Evolutionary conservation across 1,140 invertebrate species (phyloP).

Genomic region (Ephestia elutella): DNA sequence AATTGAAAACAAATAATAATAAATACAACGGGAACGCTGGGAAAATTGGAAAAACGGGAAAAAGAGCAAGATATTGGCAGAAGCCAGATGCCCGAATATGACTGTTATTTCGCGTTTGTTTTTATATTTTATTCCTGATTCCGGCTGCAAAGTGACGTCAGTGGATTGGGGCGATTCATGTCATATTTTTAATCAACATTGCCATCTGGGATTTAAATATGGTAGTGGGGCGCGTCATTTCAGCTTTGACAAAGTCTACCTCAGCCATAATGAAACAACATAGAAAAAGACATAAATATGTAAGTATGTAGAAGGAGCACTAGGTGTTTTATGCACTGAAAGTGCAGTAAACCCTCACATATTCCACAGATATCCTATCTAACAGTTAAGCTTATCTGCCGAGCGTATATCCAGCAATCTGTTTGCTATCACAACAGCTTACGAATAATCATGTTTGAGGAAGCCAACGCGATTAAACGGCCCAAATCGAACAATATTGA

Average conservation of each 20-base stretch:
- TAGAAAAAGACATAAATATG: too few relatives aligned
- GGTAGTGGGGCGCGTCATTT: too few relatives aligned
- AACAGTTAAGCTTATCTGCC: not conserved
- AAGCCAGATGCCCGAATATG: constrained; percentile 1
- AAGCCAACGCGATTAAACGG: not conserved
- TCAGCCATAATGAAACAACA: too few relatives aligned
- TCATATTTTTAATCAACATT: too few relatives aligned
- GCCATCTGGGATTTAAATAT: too few relatives aligned
- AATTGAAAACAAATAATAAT: constrained; percentile 56
- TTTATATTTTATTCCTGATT: not conserved
- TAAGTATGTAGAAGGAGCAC: too few relatives aligned
- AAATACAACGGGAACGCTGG: constrained; percentile 7
- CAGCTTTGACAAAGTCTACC: not conserved
- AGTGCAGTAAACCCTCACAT: too few relatives aligned
- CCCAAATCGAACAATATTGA: constrained; percentile 2
- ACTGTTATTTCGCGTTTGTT: not conserved
- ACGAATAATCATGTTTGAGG: constrained; percentile 3
- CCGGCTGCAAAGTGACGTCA: not conserved
- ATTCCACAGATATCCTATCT: too few relatives aligned
- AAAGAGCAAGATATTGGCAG: not conserved
- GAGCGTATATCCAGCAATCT: not conserved
- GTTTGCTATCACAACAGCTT: constrained; percentile 4
- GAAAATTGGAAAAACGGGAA: constrained; percentile 1
- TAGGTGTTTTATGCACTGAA: too few relatives aligned
- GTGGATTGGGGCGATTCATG: not conserved